Base-by-base conservation (phyloP, 2,113 vertebrate species). In the Speoplatyrhinus poulsoni region DNA sequence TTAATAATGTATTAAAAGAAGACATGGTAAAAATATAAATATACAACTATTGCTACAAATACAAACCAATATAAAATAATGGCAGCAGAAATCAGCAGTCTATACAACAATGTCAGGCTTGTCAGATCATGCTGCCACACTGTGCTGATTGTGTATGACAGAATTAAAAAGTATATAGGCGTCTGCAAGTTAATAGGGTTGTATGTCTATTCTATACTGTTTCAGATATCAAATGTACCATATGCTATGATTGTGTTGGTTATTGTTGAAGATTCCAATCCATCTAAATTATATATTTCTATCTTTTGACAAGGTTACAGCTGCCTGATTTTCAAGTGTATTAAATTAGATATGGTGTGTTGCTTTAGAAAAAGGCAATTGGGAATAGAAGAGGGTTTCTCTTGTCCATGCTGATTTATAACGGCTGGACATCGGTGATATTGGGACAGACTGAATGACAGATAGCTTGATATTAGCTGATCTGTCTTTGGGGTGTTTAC, bases 291-390 rank as follows among this genome's bases (percentile, higher is more conserved):
- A 75, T 77, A 86, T 71, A 81, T 80, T 82, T 75, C 57, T 64
- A 79, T 70, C 85, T 81, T 48, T 46, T 81, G 83, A 83, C 84
- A 91, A 89, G 88, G 84, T 86, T 87, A 87, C 62, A 78, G 68
- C 70, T 69, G 60, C 70, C 73, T 64, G 16, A 67, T 33, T 80
- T 65, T 77, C 62, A 69, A 69, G 17, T 70, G 75, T 76, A 82
- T 87, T 85, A 86, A 88, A 84, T 85, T 81, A 82, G 68, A 84
- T 72, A 76, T 63, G 47, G 65, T 65, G 59, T 17, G 70, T 80
- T 76, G 71, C 70, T 70, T 47, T 65, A 72, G 72, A 81, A 41
- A 81, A 82, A 79, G 65, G 66, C 77, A 73, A 66, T 47, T 58
- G 74, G 69, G 79, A 82, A 80, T 86, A 88, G 68, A 84, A 74